Evolutionary conservation across 1,140 invertebrate species (phyloP), one percentile per base, ranked within the genome.

Genomic region (Rhopalosiphum padi): DNA sequence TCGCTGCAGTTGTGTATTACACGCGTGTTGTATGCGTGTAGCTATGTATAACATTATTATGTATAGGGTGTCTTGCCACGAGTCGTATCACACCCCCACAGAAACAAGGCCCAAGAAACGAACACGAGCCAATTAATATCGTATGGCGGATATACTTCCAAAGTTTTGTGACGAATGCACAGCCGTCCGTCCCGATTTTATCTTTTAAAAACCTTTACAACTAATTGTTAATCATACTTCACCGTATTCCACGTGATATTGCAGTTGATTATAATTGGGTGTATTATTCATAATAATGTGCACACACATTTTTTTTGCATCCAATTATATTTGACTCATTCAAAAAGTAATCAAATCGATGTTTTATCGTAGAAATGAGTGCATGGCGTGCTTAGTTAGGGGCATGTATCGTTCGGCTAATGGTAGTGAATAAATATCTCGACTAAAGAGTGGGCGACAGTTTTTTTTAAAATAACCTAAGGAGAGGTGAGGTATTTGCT

Each of bases 151-250:
- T 21, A 77, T 21, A n/a, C 30, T 18, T n/a, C 30, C 15, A n/a
- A n/a, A 77, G 60, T n/a, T 77, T n/a, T n/a, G 60, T 77, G 60
- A 77, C 60, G 60, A 77, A n/a, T 18, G 60, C 60, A n/a, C 60
- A 1, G 30, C 30, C 0, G 15, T 21, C 60, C 60, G 30, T 77
- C 15, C 30, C 30, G 60, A 77, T 77, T 77, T 77, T 35, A 77
- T 77, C 60, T 77, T 77, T 68, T 21, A n/a, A 77, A 77, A 77
- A 77, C 60, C 30, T 77, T 77, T 77, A 77, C 60, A n/a, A 77
- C n/a, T 77, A 77, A 77, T 77, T 77, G 60, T n/a, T n/a, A 77
- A 77, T 77, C 60, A 77, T 77, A n/a, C n/a, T 77, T 35, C 60
- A 18, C 6, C 30, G 60, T 6, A 77, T 30, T 68, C 30, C 4